Conservation (phyloP, 2,113 vertebrate genomes). For the Tragelaphus buxtoni region DNA sequence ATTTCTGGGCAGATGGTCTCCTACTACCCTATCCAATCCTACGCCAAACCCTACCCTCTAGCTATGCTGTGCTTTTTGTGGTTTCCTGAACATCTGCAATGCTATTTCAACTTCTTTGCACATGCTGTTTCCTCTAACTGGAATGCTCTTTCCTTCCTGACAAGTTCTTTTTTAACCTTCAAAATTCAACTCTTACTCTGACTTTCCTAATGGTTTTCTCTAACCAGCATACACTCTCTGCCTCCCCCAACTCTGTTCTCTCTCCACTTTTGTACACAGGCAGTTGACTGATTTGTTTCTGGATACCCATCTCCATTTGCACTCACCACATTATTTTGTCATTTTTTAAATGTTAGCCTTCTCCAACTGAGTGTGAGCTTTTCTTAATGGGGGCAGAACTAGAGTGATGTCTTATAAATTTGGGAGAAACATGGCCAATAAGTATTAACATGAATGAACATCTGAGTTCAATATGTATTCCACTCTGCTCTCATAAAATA, state of each 20-base stretch:
- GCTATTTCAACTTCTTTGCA: neutral
- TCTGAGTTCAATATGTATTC: neutral
- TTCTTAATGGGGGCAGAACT: neutral
- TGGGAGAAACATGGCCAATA: neutral
- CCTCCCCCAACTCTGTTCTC: neutral
- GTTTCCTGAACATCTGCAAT: neutral
- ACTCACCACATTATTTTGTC: neutral
- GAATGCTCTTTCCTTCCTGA: neutral
- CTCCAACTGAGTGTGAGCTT: neutral
- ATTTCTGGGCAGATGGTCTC: neutral
- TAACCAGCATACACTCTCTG: neutral
- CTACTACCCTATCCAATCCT: too few species aligned
- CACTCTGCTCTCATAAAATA: neutral
- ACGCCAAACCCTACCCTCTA: neutral
- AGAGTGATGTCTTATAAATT: neutral
- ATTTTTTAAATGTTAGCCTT: neutral
- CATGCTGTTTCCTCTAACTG: neutral
- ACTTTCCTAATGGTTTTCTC: neutral
- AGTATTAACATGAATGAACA: neutral
- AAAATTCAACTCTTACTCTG: neutral
- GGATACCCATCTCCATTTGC: neutral
- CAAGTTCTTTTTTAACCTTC: neutral
- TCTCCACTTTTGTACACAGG: neutral
- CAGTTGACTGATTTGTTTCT: neutral
- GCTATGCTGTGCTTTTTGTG: neutral